phyloP scores from a whole-genome alignment of 1,140 invertebrate genomes.

The Holotrichia oblita region DNA sequence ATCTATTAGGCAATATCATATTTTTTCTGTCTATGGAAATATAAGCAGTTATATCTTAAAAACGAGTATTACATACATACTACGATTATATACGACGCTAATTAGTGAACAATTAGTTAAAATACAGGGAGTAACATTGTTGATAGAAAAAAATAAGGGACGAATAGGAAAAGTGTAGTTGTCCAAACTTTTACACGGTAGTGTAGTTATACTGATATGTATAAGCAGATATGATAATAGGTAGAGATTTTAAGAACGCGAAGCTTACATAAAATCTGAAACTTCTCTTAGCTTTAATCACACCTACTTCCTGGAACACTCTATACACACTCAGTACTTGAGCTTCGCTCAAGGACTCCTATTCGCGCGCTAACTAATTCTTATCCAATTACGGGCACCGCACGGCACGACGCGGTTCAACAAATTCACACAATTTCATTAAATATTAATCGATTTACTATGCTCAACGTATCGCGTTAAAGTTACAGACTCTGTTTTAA shows the following conservation, averaged over 20 bases:
- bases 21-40: too few relatives aligned
- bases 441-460: constrained; percentile 14
- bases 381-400: constrained; percentile 11
- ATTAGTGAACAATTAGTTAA: too few relatives aligned
- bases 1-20: too few relatives aligned
- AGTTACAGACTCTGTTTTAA: constrained; percentile 2
- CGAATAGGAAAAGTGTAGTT: too few relatives aligned
- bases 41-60: too few relatives aligned
- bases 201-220: too few relatives aligned
- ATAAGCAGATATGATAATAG: too few relatives aligned
- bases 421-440: constrained; percentile 17
- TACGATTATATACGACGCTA: too few relatives aligned
- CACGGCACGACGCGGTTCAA: constrained; percentile 9
- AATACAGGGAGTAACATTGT: too few relatives aligned
- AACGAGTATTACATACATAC: too few relatives aligned
- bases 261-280: background rate
- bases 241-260: background rate
- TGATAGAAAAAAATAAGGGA: too few relatives aligned
- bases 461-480: background rate
- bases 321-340: background rate
- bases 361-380: constrained; percentile 11
- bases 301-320: background rate
- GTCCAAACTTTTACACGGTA: too few relatives aligned
- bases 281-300: constrained; percentile 4
- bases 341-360: background rate